Evolutionary conservation across 2,888 invertebrate genomes (phyloP), one percentile per base, ranked within the genome.

Genomic region (Idaea dimidiata): DNA sequence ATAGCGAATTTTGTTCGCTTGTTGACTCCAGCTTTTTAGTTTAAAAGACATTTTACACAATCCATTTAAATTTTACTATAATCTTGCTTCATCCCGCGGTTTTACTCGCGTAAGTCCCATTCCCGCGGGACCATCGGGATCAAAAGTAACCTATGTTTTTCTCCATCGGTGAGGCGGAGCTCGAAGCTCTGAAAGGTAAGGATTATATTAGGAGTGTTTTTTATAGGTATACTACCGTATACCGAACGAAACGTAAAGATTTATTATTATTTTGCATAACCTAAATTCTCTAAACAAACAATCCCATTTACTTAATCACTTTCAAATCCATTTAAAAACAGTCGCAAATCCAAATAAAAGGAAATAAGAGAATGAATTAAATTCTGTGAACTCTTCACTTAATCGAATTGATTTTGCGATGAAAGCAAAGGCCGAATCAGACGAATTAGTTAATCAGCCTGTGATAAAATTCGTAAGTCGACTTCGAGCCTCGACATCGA

Each of bases 391-490:
- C 70, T 70, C 68, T 68, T 68, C 66, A 66, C 66, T 70, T 65
- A 68, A 62, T 69, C 66, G 62, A 66, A 70, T 66, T 70, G 66
- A 70, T 66, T 66, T 59, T 63, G 54, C 54, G 56, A 56, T 56
- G 59, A 66, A 62, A 61, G 66, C 66, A 66, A 67, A 67, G 61
- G 59, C 63, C 43, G 43, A 43, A 43, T 43, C 43, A 63, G 63
- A 60, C 61, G 65, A 67, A 70, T 68, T 68, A 70, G 68, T 68
- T 68, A 70, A 68, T 68, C 70, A 68, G 65, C 63, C 66, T 58
- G 33, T 62, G 68, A 68, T 66, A 65, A 70, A 68, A 66, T 64
- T 70, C 63, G 65, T 57, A 59, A 65, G 64, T 59, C 61, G 59
- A 59, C 64, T 66, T 68, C 67, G 66, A 68, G 66, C 64, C 65